Evolutionary conservation across 2,888 invertebrate genomes (phyloP).

Genomic region (Clunio marinus): DNA sequence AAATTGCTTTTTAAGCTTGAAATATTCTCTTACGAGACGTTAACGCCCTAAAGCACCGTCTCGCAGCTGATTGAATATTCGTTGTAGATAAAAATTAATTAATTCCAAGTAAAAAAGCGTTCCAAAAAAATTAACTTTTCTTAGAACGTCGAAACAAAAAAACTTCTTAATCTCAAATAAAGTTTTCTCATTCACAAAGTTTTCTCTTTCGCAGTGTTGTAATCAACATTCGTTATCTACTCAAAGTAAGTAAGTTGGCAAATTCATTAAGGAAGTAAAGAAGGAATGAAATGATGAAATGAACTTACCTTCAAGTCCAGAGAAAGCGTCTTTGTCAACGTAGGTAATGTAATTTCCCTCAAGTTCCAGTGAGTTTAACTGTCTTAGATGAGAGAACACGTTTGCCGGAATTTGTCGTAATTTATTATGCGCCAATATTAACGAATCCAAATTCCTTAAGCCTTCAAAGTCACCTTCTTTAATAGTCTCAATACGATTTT

Average conservation of each 20-base stretch:
- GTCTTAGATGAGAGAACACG: slow-evolving; percentile 75
- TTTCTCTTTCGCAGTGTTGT: neutral
- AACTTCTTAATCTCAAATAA: slow-evolving; percentile 2
- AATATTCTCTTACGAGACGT: neutral
- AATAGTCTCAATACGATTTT: slow-evolving; percentile 73
- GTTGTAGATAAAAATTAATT: neutral
- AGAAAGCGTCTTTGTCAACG: slow-evolving; percentile 80
- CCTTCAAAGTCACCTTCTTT: slow-evolving; percentile 82
- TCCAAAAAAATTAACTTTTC: too few relatives aligned
- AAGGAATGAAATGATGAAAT: slow-evolving; percentile 18
- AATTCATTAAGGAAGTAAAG: neutral
- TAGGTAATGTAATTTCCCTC: slow-evolving; percentile 79
- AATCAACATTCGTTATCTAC: neutral
- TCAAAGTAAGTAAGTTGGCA: neutral
- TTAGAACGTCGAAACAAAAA: neutral
- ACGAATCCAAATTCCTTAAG: slow-evolving; percentile 71
- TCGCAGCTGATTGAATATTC: too few relatives aligned
- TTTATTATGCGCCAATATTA: slow-evolving; percentile 82
- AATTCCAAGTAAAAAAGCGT: neutral
- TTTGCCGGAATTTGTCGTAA: slow-evolving; percentile 71
- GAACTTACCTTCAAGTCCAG: slow-evolving; percentile 76
- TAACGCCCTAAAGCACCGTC: neutral
- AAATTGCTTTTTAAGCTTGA: neutral
- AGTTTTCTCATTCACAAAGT: neutral
- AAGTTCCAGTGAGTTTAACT: slow-evolving; percentile 80